Base-by-base conservation (phyloP, 37 sponge, comb jelly and placozoan genomes). In the Oopsacas minuta region DNA sequence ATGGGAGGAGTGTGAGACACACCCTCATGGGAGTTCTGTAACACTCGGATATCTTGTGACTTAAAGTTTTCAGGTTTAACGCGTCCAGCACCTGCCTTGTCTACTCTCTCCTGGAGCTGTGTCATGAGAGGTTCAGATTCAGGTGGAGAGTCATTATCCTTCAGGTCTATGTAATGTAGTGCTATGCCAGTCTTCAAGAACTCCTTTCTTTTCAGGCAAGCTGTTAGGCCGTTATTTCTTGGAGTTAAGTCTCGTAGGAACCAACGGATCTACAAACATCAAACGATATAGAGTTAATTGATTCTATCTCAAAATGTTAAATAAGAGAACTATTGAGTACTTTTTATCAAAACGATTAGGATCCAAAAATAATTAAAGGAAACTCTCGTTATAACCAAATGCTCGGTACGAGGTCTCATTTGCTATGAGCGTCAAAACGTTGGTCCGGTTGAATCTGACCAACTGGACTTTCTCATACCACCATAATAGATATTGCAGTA, bases 51-150 rank as follows among this genome's bases (percentile, higher is more conserved):
- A 34, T 61, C 75, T 34, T 61, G 75, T 25, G 5, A 61, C 75
- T 61, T 61, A 3, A 61, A 32, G 75, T 5, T 61, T 25, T 61
- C 75, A 10, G 75, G 30, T 34, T 61, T 61, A 3, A 3, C 30
- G 30, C 75, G 75, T 3, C 75, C 75, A 5, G 28, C 30, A 5
- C 75, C 75, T n/a, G 22, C 75, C 75, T 61, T 61, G 75, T 61
- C 75, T 3, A 61, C 30, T n/a, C 75, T 25, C 75, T 61, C 75
- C 75, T 61, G 75, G 32, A 61, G 75, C 75, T 61, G 75, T 34
- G 75, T n/a, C 75, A 61, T 61, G 28, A 61, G 75, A 25, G 75
- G 30, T 3, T 61, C 75, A 25, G 75, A 25, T 34, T 61, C 75
- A 5, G 75, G 30, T 3, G 75, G 28, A 34, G 32, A 25, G 17